Base-by-base conservation (phyloP, 2,797 vertebrate genomes). In the Poecilia wingei region DNA sequence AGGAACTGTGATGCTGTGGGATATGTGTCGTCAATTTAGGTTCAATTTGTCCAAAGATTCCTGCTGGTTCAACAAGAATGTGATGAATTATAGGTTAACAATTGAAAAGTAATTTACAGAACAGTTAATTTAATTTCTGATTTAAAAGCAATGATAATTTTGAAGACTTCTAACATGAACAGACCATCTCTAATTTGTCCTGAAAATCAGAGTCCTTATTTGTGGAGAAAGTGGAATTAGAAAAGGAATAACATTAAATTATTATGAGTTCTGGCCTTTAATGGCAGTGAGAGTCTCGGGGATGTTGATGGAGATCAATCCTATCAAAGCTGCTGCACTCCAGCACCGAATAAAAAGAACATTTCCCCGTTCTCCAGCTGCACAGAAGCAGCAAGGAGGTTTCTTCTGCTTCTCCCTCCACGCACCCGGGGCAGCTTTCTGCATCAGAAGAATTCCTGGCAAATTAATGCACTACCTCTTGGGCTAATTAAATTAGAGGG, bases 401-500 rank as follows among this genome's bases (percentile, higher is more conserved):
- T 97, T 96, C 96, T 89, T 96, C 88, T 79, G 77, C 94, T 93
- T 84, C 94, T 95, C 95, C 89, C 95, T 95, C 80, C 89, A 93
- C 94, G 94, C 96, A 96, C 96, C 94, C 94, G 96, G 96, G 96
- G 97, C 96, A 94, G 96, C 97, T 97, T 98, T 97, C 96, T 95
- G 97, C 97, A 98, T 98, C 97, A 98, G 97, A 98, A 97, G 97
- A 98, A 97, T 97, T 98, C 97, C 98, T 97, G 96, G 97, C 97
- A 98, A 98, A 99, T 98, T 97, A 99, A 98, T 97, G 96, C 96
- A 94, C 97, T 98, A 98, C 98, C 97, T 99, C 98, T 98, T 96
- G 96, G 98, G 96, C 97, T 99, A 99, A 99, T 99, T 99, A 97
- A 99, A 99, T 98, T 98, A 99, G 96, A 97, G 96, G 96, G 97